Percentiles rank a stretch among this genome's conserved stretches.
Conservation (phyloP, 2,888 invertebrate genomes). For the Pheosia gnoma region DNA sequence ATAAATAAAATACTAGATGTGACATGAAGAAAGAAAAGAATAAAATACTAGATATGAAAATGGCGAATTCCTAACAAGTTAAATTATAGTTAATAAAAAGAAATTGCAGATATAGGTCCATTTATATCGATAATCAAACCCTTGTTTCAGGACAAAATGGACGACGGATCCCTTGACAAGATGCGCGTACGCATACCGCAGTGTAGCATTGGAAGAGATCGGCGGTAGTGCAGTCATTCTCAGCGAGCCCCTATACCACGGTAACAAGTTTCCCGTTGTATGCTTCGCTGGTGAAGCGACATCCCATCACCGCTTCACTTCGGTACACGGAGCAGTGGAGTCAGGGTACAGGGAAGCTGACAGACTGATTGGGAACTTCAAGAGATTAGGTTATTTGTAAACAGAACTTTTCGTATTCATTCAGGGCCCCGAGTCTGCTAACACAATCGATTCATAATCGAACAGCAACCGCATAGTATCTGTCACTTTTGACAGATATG, state of each 20-base stretch:
- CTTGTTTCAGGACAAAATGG: conserved; percentile 85
- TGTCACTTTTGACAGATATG: too few species aligned
- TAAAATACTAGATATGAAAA: too few species aligned
- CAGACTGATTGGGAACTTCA: conserved; percentile 72
- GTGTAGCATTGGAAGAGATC: conserved; percentile 80
- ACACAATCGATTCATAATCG: too few species aligned
- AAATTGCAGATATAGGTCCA: too few species aligned
- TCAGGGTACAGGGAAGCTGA: conserved; percentile 90
- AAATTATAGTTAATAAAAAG: too few species aligned
- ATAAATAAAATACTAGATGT: too few species aligned
- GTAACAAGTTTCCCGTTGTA: conserved; percentile 72
- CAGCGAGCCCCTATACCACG: conserved; percentile 79
- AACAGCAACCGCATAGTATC: too few species aligned
- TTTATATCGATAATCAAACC: too few species aligned
- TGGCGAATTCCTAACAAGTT: too few species aligned
- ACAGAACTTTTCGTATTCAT: not conserved
- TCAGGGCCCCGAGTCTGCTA: too few species aligned
- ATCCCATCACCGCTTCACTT: conserved; percentile 85
- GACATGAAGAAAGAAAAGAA: too few species aligned
- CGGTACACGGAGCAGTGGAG: conserved; percentile 90
- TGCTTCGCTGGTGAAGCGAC: conserved; percentile 89
- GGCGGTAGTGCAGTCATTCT: conserved; percentile 81
- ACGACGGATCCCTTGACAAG: conserved; percentile 83
- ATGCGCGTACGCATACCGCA: conserved; percentile 87
- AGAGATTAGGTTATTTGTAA: conserved; percentile 26